Base-by-base conservation (phyloP, 2,113 vertebrate species). In the Oplegnathus fasciatus region DNA sequence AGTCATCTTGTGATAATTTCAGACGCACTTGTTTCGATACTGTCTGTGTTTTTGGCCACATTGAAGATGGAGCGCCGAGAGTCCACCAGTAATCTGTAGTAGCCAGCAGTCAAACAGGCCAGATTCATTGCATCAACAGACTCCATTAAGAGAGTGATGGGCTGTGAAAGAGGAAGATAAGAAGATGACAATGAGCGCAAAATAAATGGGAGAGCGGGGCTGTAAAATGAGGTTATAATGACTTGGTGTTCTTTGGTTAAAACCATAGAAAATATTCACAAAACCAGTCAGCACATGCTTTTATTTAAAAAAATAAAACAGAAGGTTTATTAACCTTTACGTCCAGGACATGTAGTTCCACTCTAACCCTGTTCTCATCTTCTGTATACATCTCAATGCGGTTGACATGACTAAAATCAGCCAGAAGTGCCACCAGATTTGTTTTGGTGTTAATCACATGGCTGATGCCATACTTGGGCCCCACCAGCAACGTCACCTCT, bases 301-400 rank as follows among this genome's bases (percentile, higher is more conserved):
- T 34, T 26, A 42, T 26, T 68, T 64, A 34, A 37, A 42, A 65
- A 58, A 37, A 37, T 37, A 37, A 37, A 54, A 34, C 22, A 30
- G n/a, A 52, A 13, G 9, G 30, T 71, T 65, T 64, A 28, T 76
- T 92, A 87, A 98, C 98, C 96, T 99, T 99, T 42, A 99, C 98
- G 61, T 99, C 98, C 85, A 99, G 94, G 83, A 99, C 98, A 14
- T 99, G 98, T 26, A 99, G 96, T 68, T 99, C 98, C 88, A 99
- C 98, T 91, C 98, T 92, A 76, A 99, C 97, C 86, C 85, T 96
- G 82, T 82, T 97, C 81, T 99, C 97, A 0, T 99, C 98, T 85
- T 99, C 98, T 8, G 98, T 96, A 85, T 97, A 99, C 98, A 99
- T 99, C 91, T 99, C 98, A n/a, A 99, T 99, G 84, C 97, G 97